Evolutionary conservation across 2,113 vertebrate genomes (phyloP).

Genomic region (Antennarius striatus): DNA sequence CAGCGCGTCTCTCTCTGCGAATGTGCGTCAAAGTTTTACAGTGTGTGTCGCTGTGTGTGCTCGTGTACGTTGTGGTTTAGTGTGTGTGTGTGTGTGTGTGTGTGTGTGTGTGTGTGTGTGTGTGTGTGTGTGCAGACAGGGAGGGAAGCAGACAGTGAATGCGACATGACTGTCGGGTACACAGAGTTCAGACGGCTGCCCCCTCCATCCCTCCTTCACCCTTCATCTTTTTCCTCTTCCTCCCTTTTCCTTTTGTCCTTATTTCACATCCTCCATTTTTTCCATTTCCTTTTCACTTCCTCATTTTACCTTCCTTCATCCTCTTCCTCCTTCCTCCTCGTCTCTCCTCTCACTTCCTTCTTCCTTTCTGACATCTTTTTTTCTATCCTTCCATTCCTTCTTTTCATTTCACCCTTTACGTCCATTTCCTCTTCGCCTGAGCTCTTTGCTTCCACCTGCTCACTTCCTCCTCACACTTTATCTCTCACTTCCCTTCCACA

Average conservation of each 20-base stretch:
- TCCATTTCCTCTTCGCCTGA: neutral
- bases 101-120: conserved; percentile 15
- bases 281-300: neutral
- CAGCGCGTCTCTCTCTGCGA: neutral
- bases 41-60: neutral
- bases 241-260: too few species aligned
- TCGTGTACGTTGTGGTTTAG: conserved; percentile 21
- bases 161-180: conserved; percentile 68
- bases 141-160: conserved; percentile 66
- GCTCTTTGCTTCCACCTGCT: too few species aligned
- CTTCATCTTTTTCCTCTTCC: neutral
- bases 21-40: neutral
- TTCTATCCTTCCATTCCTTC: conserved; percentile 25
- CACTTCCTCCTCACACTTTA: too few species aligned
- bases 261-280: neutral
- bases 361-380: conserved; percentile 25
- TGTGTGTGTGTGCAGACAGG: conserved; percentile 8
- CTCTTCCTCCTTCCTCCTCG: neutral
- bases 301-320: neutral
- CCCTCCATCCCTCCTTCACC: conserved; percentile 40
- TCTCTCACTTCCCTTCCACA: too few species aligned
- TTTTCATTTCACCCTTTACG: neutral
- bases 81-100: conserved; percentile 14
- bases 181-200: conserved; percentile 64
- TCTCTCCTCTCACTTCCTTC: neutral